These are phyloP conservation scores for Tetragonula carbonaria DNA, from an alignment of 2,888 invertebrate species.

Conservation along the genomic window DNA sequence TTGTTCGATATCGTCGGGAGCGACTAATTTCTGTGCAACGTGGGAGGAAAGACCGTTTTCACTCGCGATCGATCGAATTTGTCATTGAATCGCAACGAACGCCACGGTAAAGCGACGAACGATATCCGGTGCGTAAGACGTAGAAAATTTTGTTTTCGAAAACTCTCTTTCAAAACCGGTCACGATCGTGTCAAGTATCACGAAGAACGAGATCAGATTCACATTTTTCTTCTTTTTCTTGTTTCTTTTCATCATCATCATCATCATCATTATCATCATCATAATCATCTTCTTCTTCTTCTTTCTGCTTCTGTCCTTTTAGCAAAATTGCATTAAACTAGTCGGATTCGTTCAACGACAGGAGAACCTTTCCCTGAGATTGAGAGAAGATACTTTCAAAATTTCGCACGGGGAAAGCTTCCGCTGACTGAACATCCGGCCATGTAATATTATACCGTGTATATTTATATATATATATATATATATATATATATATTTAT, in stretches of 20 bases:
- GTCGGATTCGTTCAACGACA: constrained; percentile 29
- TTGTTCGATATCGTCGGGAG: neutral
- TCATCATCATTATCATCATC: no score
- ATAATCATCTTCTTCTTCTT: no score
- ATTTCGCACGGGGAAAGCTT: constrained; percentile 21
- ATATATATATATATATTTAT: constrained; percentile 22
- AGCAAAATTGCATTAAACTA: constrained; percentile 16
- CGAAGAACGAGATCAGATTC: constrained; percentile 28
- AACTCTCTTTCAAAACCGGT: neutral
- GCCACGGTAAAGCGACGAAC: constrained; percentile 16
- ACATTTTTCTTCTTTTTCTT: neutral
- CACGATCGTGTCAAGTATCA: constrained; percentile 16
- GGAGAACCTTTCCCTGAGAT: constrained; percentile 9
- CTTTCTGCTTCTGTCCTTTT: neutral
- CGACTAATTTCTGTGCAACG: neutral
- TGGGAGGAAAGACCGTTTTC: neutral
- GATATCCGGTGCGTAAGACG: neutral
- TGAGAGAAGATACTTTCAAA: constrained; percentile 47
- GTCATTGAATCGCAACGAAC: constrained; percentile 33
- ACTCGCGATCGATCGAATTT: constrained; percentile 30
- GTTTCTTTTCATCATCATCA: no score
- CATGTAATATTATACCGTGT: constrained; percentile 19
- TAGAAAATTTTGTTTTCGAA: constrained; percentile 8
- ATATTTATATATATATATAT: constrained; percentile 21
- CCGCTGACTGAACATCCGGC: constrained; percentile 20